A percentile compares a stretch with the other conserved stretches of the same genome.
Conservation (phyloP, 92 coral and sea anemone species). For the Bergia sp. region DNA sequence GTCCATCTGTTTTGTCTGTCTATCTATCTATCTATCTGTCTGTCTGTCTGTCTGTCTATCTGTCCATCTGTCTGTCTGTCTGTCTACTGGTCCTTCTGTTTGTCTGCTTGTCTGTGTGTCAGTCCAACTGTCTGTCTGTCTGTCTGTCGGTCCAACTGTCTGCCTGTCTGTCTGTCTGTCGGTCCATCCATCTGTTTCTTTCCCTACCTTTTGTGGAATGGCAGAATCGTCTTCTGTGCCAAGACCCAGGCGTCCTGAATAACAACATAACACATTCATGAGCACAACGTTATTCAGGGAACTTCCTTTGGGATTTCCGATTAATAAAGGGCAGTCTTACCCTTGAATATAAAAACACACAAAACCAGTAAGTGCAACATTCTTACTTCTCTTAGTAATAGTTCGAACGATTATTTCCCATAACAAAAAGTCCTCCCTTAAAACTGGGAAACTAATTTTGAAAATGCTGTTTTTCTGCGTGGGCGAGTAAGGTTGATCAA, state of each 20-base stretch:
- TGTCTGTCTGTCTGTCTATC: background rate
- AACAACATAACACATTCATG: background rate
- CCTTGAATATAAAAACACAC: too few relatives aligned
- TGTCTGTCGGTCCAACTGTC: background rate
- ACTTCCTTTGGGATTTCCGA: background rate
- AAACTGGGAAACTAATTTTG: too few relatives aligned
- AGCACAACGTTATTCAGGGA: background rate
- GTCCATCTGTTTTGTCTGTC: background rate
- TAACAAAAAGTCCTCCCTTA: too few relatives aligned
- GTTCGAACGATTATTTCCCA: too few relatives aligned
- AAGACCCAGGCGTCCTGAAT: slow-evolving; percentile 91
- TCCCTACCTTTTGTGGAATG: slow-evolving; percentile 78
- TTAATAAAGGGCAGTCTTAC: too few relatives aligned
- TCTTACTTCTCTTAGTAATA: too few relatives aligned
- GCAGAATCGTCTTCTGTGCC: slow-evolving; percentile 89
- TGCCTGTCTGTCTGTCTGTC: background rate
- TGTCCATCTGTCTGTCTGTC: background rate
- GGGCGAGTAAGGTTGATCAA: too few relatives aligned
- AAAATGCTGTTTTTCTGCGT: too few relatives aligned
- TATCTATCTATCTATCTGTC: background rate
- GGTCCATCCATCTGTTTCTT: too few relatives aligned
- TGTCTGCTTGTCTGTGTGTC: background rate
- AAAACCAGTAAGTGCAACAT: too few relatives aligned
- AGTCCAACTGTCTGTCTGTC: background rate
- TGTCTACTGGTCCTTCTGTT: background rate